Evolutionary conservation across 2,797 vertebrate genomes (phyloP).

Genomic region (Mormyrops boulengeri): DNA sequence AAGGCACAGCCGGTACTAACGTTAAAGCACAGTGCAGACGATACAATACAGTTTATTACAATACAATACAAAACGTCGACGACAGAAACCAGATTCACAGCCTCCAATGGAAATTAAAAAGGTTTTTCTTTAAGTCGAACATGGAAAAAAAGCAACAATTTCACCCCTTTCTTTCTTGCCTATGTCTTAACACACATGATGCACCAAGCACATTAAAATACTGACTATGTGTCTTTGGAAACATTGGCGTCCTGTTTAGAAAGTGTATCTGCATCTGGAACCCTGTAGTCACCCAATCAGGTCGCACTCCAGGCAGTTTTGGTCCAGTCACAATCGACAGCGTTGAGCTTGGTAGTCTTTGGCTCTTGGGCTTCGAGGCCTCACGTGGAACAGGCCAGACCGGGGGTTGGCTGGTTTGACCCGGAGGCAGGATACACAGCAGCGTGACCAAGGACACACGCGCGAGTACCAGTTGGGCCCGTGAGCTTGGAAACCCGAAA

Average conservation of each 20-base stretch:
- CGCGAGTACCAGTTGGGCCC: neutral
- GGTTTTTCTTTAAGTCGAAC: constrained; percentile 16
- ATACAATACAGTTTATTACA: constrained; percentile 55
- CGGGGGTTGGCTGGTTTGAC: neutral
- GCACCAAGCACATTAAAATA: neutral
- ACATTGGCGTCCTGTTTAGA: neutral
- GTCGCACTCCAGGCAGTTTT: neutral
- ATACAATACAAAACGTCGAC: constrained; percentile 43
- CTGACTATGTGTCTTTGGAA: constrained; percentile 14
- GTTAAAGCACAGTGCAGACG: constrained; percentile 76
- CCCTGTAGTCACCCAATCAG: neutral
- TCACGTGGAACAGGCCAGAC: neutral
- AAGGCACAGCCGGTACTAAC: constrained; percentile 90
- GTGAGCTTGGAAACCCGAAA: constrained; percentile 1
- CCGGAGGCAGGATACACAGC: neutral
- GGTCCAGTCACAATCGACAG: neutral
- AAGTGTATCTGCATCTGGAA: neutral
- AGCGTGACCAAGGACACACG: neutral
- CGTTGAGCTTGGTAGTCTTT: neutral
- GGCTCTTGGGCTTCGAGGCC: neutral
- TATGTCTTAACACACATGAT: neutral
- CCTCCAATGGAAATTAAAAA: constrained; percentile 52
- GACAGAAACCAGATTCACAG: constrained; percentile 71
- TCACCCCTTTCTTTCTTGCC: constrained; percentile 16
- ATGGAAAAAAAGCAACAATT: constrained; percentile 26